Conservation (phyloP, 2,797 vertebrate genomes). For the Phrynocephalus forsythii region DNA sequence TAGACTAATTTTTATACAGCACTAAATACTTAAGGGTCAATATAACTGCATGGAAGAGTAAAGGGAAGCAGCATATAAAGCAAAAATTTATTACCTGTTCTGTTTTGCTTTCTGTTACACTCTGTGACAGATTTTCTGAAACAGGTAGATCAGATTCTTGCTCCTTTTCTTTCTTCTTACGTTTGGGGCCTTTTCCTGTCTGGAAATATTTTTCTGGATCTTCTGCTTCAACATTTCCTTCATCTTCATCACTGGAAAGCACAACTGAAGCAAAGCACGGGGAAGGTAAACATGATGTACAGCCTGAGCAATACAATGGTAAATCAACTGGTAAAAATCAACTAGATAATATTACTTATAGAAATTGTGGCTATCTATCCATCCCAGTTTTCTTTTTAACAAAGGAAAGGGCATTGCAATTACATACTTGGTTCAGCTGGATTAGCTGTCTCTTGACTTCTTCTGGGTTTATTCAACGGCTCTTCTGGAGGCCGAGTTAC, state of each 20-base stretch:
- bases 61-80: background rate
- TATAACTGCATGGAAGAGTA: background rate
- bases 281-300: background rate
- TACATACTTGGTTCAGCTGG: conserved; percentile 82
- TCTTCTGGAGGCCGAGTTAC: conserved; percentile 48
- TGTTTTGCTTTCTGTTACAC: conserved; percentile 40
- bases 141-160: conserved; percentile 40
- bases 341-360: background rate
- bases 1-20: background rate
- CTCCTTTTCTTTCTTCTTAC: conserved; percentile 52
- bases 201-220: conserved; percentile 53
- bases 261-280: conserved; percentile 82
- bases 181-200: conserved; percentile 25
- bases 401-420: background rate
- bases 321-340: background rate
- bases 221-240: conserved; percentile 64
- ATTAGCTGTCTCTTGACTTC: conserved; percentile 66
- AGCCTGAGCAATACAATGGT: background rate
- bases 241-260: conserved; percentile 94
- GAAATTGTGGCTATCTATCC: background rate
- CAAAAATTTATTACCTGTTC: conserved; percentile 62
- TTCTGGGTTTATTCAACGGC: conserved; percentile 59
- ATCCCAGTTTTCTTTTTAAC: conserved; percentile 31
- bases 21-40: background rate
- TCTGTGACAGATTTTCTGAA: conserved; percentile 52